Evolutionary conservation across 2,113 vertebrate species (phyloP).

Genomic region (Paraplagusia blochii): DNA sequence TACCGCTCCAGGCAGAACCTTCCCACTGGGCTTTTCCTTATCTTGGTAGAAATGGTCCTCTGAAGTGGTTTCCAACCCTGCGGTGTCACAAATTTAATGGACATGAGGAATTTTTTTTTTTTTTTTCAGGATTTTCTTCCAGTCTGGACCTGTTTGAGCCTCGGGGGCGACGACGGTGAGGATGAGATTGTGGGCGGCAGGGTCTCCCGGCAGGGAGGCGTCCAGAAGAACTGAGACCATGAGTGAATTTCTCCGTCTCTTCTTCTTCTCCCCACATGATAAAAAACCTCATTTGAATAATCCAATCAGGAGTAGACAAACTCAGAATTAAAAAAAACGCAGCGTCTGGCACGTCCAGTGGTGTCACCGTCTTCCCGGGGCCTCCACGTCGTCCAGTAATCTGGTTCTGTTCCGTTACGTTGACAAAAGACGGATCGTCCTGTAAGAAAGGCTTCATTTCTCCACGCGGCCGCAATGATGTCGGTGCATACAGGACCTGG

Average conservation of each 20-base stretch:
- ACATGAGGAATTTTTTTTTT: conserved; percentile 30
- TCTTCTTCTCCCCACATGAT: too few species aligned
- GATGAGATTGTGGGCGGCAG: background rate
- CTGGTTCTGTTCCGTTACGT: too few species aligned
- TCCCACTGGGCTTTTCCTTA: conserved; percentile 32
- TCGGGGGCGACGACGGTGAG: conserved; percentile 7
- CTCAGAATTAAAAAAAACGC: background rate
- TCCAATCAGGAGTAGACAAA: background rate
- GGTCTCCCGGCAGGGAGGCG: conserved; percentile 1
- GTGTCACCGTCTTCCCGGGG: too few species aligned
- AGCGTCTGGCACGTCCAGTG: too few species aligned
- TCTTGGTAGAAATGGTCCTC: conserved; percentile 12
- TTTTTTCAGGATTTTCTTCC: conserved; percentile 9
- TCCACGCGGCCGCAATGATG: too few species aligned
- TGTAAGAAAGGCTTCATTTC: too few species aligned
- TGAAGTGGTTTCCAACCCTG: conserved; percentile 18
- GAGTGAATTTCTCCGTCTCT: too few species aligned
- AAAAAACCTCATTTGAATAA: too few species aligned
- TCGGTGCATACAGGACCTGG: background rate
- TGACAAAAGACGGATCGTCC: too few species aligned
- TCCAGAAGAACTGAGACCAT: background rate
- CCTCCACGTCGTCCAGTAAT: too few species aligned
- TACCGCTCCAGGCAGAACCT: conserved; percentile 29
- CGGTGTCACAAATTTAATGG: conserved; percentile 33
- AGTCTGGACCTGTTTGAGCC: background rate